Evolutionary conservation across 2,797 vertebrate genomes (phyloP).

Genomic region (Cyprinodon diabolis): DNA sequence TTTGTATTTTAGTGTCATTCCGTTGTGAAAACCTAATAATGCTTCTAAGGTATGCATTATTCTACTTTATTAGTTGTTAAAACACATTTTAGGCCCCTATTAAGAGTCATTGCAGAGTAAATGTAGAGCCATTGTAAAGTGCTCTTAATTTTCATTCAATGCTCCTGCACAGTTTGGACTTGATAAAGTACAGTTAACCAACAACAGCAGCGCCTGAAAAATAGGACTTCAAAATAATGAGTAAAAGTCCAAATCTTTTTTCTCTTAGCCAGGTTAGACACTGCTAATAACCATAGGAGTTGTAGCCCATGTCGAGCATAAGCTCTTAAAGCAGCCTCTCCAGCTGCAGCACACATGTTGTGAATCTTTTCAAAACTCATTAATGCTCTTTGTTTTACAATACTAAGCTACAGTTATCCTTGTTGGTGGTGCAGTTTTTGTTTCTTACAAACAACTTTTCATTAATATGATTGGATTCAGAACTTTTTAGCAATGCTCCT

Average conservation of each 20-base stretch:
- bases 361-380: neutral
- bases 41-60: too few relatives aligned
- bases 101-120: too few relatives aligned
- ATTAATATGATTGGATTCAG: neutral
- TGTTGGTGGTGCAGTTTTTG: neutral
- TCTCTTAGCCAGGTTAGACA: neutral
- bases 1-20: too few relatives aligned
- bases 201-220: neutral
- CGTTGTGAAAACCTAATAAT: too few relatives aligned
- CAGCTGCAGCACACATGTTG: neutral
- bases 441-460: neutral
- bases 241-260: neutral
- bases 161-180: too few relatives aligned
- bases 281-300: neutral
- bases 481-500: neutral
- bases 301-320: neutral
- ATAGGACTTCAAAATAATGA: neutral
- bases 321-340: neutral
- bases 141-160: neutral
- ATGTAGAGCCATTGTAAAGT: neutral
- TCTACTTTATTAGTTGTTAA: too few relatives aligned
- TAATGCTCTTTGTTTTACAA: neutral
- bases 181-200: too few relatives aligned
- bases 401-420: neutral
- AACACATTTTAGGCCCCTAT: too few relatives aligned